Evolutionary conservation across 1,140 invertebrate species (phyloP), one percentile per base, ranked within the genome.

Genomic region (Semibalanus balanoides): DNA sequence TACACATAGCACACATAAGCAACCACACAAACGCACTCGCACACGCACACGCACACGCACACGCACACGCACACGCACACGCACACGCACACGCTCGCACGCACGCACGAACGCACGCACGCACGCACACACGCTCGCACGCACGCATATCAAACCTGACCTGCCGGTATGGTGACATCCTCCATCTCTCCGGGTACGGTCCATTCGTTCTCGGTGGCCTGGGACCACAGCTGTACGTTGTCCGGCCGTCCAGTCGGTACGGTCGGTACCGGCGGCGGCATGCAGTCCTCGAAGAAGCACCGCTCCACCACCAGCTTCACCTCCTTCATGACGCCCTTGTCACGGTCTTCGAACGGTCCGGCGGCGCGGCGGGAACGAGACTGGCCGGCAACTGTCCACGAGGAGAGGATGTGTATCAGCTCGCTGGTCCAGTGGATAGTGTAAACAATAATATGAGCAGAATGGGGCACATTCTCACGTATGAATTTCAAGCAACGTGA

Each of bases 221-320:
- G 74, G 0, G 78, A 79, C 78, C 78, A 79, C 27, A n/a, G 29
- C 73, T 75, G 74, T 22, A 73, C 74, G 0, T 17, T 17, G 35
- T 71, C 73, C 0, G 78, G 78, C 27, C 77, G 25, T 0, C 75
- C 78, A 7, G 77, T 75, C 0, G 77, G 77, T 7, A 78, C 70
- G 14, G 78, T 75, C 25, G 78, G 78, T 11, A 51, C 74, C 29
- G 78, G 76, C 11, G 78, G 78, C 28, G 77, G 75, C 19, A 79
- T 25, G 40, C 78, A 79, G 30, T 51, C 77, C n/a, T 74, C 75
- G 71, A 75, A 79, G 30, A 74, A 27, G 40, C 78, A 79, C 40
- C 78, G 75, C 73, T 74, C 75, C 28, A 76, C 74, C 64, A 40
- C 11, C 72, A 76, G 76, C 0, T 30, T 7, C 11, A 75, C 77